A percentile compares a stretch with the other conserved stretches of the same genome.
phyloP scores from a whole-genome alignment of 2,888 invertebrate species.

The Ichneumon xanthorius region DNA sequence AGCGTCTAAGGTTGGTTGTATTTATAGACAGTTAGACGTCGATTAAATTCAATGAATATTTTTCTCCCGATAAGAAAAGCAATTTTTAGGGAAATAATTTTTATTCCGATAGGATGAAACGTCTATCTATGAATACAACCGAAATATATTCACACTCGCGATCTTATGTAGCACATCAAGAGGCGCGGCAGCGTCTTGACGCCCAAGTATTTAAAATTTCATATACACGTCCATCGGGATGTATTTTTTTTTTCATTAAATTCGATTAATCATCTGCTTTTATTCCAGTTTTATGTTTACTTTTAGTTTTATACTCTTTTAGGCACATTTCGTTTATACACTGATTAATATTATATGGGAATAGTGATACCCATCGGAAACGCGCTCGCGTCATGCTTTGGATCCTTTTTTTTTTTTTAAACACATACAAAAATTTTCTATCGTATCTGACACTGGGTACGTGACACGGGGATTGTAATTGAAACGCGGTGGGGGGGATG shows the following conservation, averaged over 20 bases:
- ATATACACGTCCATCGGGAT: constrained; percentile 19
- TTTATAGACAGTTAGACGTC: constrained; percentile 63
- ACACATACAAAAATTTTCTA: constrained; percentile 57
- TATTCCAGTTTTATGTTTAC: constrained; percentile 63
- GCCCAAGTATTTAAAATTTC: not conserved
- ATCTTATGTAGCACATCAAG: not conserved
- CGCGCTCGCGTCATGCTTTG: constrained; percentile 29
- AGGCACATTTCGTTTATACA: constrained; percentile 77
- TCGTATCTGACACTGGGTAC: constrained; percentile 32
- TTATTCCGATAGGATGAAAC: not conserved
- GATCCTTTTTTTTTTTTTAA: constrained; percentile 20
- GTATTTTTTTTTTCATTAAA: constrained; percentile 12
- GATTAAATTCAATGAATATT: constrained; percentile 34
- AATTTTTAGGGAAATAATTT: not conserved
- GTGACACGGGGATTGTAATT: not conserved
- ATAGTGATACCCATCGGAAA: constrained; percentile 39
- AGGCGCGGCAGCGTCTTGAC: no score
- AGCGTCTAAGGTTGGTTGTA: constrained; percentile 50
- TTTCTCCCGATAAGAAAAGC: constrained; percentile 37
- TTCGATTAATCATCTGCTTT: constrained; percentile 50
- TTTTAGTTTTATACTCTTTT: constrained; percentile 72
- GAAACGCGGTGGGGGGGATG: not conserved
- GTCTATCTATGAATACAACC: constrained; percentile 58
- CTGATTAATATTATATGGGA: constrained; percentile 64
- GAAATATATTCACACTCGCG: constrained; percentile 38